Evolutionary conservation across 2,797 vertebrate genomes (phyloP).

Genomic region (Sebastes oblongus): DNA sequence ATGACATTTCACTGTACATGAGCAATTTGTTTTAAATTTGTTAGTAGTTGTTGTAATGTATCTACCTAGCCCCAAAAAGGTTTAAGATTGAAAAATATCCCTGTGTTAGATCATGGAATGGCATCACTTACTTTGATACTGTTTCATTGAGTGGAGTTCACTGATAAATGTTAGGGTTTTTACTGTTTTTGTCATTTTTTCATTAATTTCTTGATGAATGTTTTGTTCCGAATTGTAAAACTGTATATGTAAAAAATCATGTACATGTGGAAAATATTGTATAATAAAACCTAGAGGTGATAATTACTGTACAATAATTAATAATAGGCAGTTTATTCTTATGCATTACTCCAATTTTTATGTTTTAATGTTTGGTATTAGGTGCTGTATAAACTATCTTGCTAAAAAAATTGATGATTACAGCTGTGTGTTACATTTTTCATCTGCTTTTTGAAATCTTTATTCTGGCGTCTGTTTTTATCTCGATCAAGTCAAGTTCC

Average conservation of each 20-base stretch:
- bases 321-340: background rate
- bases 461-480: background rate
- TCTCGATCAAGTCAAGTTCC: background rate
- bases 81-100: background rate
- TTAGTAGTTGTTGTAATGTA: constrained; percentile 38
- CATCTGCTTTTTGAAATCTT: background rate
- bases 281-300: constrained; percentile 70
- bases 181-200: constrained; percentile 59
- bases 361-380: background rate
- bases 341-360: background rate
- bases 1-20: constrained; percentile 29
- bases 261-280: constrained; percentile 58
- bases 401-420: background rate
- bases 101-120: constrained; percentile 22
- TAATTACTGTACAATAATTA: constrained; percentile 21
- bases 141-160: constrained; percentile 18
- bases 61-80: constrained; percentile 16
- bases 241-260: constrained; percentile 50
- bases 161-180: constrained; percentile 49
- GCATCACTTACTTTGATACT: constrained; percentile 6
- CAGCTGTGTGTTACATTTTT: background rate
- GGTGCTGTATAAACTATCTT: background rate
- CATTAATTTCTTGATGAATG: constrained; percentile 48
- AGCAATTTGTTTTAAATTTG: constrained; percentile 4
- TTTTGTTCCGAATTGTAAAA: constrained; percentile 56